Percentiles rank a stretch among this genome's conserved stretches.
phyloP scores from a whole-genome alignment of 2,888 invertebrate genomes.

The Trileptium ribeirensis region DNA sequence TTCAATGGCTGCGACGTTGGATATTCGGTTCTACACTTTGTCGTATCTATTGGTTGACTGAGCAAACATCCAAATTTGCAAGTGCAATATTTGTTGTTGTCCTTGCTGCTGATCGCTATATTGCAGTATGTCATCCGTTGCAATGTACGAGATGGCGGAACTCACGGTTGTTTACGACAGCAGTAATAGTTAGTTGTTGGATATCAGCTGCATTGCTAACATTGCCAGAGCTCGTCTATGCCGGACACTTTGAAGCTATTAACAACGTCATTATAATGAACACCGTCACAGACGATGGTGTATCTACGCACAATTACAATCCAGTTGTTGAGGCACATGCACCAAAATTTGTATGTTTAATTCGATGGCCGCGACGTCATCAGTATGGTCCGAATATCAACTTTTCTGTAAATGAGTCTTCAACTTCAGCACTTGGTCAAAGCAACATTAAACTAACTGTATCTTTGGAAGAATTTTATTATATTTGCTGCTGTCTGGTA shows the following conservation, averaged over 20 bases:
- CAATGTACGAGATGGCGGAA: neutral
- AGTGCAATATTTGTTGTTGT: conserved; percentile 18
- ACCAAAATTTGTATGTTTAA: no score
- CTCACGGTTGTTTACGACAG: neutral
- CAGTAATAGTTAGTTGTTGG: conserved; percentile 3
- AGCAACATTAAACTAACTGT: no score
- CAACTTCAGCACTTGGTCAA: no score
- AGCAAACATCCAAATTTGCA: conserved; percentile 20
- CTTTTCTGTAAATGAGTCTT: no score
- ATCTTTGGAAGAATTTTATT: no score
- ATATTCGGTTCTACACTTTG: conserved; percentile 14
- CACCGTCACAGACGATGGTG: no score
- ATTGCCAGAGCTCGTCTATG: conserved; percentile 13
- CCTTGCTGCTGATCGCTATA: conserved; percentile 22
- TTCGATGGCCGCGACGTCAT: neutral
- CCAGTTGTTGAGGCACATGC: no score
- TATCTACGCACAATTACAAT: no score
- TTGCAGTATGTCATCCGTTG: conserved; percentile 18
- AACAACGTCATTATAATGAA: no score
- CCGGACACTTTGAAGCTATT: neutral
- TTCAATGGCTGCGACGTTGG: conserved; percentile 8
- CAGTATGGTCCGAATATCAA: no score
- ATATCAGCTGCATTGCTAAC: neutral
- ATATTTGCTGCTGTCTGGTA: no score
- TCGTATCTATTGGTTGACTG: conserved; percentile 16